Conservation (phyloP, 1,140 invertebrate genomes). For the Centruroides sculpturatus region DNA sequence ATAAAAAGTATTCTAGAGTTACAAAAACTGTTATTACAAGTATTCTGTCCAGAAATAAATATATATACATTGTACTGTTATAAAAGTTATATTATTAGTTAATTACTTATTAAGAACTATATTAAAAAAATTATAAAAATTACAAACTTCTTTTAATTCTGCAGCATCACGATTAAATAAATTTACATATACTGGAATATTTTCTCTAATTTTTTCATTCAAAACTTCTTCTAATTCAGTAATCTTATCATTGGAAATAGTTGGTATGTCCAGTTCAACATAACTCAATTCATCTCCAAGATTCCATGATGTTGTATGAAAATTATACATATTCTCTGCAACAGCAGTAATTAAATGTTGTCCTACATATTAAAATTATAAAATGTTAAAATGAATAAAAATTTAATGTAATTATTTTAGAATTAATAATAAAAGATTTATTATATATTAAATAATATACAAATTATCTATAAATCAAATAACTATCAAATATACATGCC, state of each 20-base stretch:
- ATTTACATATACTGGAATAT: background rate
- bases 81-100: too few species aligned
- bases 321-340: constrained; percentile 48
- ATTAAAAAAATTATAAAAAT: background rate
- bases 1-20: too few species aligned
- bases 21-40: too few species aligned
- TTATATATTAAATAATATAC: too few species aligned
- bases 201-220: background rate
- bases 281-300: constrained; percentile 49
- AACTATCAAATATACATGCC: too few species aligned
- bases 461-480: too few species aligned
- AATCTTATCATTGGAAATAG: constrained; percentile 16
- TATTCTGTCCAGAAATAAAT: too few species aligned
- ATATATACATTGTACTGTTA: too few species aligned
- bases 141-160: background rate
- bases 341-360: constrained; percentile 72
- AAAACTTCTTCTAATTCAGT: background rate
- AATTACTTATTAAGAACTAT: background rate
- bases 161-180: background rate
- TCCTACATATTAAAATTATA: constrained; percentile 32
- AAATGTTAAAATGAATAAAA: too few species aligned
- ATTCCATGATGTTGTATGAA: constrained; percentile 61
- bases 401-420: too few species aligned
- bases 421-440: too few species aligned
- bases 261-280: constrained; percentile 39